Percentiles rank a stretch among this genome's conserved stretches.
Evolutionary conservation across 2,797 vertebrate genomes (phyloP).

Genomic region (Sebastes iracundus): DNA sequence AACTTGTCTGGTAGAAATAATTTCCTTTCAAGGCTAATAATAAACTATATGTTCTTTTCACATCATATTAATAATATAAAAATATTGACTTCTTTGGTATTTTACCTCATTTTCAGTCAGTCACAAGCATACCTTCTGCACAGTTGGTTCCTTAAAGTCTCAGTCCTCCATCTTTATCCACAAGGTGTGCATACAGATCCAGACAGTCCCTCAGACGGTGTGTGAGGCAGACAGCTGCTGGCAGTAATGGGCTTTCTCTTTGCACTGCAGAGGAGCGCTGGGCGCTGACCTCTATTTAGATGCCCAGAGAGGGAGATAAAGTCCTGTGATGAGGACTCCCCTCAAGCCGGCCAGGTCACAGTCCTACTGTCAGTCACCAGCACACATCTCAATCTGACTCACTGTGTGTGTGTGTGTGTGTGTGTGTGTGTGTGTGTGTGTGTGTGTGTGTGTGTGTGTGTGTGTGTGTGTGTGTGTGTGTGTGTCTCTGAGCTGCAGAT

Average conservation of each 20-base stretch:
- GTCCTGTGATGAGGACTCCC: conserved; percentile 70
- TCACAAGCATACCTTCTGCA: background rate
- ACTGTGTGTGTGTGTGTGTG: background rate
- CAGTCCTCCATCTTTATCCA: background rate
- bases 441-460: background rate
- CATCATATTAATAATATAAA: too few relatives aligned
- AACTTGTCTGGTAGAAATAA: background rate
- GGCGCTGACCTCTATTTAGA: conserved; percentile 80
- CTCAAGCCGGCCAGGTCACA: conserved; percentile 64
- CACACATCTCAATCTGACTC: conserved; percentile 48
- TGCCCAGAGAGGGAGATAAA: conserved; percentile 74
- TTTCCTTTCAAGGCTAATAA: background rate
- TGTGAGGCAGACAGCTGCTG: conserved; percentile 42
- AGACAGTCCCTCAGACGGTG: conserved; percentile 5
- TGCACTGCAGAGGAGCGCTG: conserved; percentile 39
- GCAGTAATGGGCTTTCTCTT: conserved; percentile 65
- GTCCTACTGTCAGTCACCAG: conserved; percentile 65
- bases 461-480: background rate
- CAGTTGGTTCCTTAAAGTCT: background rate
- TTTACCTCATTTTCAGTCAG: background rate
- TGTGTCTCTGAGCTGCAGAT: background rate
- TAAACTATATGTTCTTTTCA: background rate
- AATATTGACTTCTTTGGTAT: background rate
- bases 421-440: background rate
- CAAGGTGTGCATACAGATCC: conserved; percentile 38